Conservation (phyloP, 2,888 invertebrate genomes). For the Pristionchus japonicus region DNA sequence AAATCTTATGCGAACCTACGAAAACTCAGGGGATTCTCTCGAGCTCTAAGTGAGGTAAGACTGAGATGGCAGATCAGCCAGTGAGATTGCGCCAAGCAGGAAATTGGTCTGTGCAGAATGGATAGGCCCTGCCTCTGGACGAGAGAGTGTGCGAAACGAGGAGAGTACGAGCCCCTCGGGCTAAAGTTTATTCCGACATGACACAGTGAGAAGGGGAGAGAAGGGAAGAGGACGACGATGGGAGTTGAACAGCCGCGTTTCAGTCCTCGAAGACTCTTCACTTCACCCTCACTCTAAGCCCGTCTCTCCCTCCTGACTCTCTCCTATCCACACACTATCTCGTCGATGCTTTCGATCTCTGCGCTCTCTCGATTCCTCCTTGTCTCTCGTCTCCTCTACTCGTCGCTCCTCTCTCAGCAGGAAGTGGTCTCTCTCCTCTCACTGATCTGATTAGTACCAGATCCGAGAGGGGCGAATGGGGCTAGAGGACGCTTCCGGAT, state of each 20-base stretch:
- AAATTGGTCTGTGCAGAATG: slow-evolving; percentile 1
- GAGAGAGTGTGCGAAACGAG: slow-evolving; percentile 21
- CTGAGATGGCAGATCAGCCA: not conserved
- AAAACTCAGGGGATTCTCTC: not conserved
- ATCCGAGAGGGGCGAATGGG: not conserved
- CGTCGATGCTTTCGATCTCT: slow-evolving; percentile 12
- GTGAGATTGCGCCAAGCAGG: not conserved
- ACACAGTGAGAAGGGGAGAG: slow-evolving; percentile 16
- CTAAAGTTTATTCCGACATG: slow-evolving; percentile 36
- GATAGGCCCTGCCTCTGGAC: not conserved
- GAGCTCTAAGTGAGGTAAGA: not conserved
- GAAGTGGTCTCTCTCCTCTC: slow-evolving; percentile 14
- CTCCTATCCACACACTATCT: not conserved
- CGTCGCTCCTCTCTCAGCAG: not conserved
- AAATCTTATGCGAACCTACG: not conserved
- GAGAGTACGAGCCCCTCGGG: not conserved
- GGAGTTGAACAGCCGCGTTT: slow-evolving; percentile 33
- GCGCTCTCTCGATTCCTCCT: not conserved
- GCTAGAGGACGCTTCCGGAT: not conserved
- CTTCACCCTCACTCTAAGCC: not conserved
- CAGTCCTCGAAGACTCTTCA: not conserved
- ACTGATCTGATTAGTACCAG: slow-evolving; percentile 29
- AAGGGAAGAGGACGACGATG: not conserved
- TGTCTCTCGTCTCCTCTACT: not conserved
- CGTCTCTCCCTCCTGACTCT: not conserved